Base-by-base conservation (phyloP, 2,888 invertebrate genomes). In the Campoplex capitator region DNA sequence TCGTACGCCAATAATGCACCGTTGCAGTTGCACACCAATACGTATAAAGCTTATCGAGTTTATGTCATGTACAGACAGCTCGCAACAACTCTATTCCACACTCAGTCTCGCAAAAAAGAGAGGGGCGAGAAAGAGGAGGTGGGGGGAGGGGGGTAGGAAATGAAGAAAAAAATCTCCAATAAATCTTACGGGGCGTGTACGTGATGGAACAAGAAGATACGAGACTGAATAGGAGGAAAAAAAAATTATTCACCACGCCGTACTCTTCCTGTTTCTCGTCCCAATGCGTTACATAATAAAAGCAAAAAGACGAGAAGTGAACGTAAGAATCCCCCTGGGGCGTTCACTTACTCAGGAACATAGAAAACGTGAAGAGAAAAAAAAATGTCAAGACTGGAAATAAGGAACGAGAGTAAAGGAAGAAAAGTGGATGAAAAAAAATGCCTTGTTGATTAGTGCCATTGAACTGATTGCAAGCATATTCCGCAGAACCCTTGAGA, bases 31-130 rank as follows among this genome's bases (percentile, higher is more conserved):
- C 13, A 75, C 48, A 45, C 65, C 42, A 18, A 75, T 68, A 73
- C 56, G 58, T 84, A 89, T 90, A 91, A 90, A 90, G 91, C 91
- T 93, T 92, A 93, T 93, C 92, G 93, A 92, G 90, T 93, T 92
- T 87, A 92, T 90, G 93, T 93, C 93, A 91, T 89, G 88, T 86
- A 89, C 93, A 93, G 90, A 48, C 82, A 58, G 79, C 80, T 84
- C 68, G 86, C 86, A 70, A 88, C 86, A 77, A 42, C n/a, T 42
- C 38, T 83, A 74, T 75, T 62, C 77, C 58, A 73, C 35, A 67
- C 65, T 51, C 51, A 86, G 82, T 71, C 84, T 84, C 9, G 87
- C 88, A 87, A 90, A 89, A 90, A 56, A 62, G n/a, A 70, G 45
- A 58, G 79, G 32, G 87, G 90, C 90, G 91, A 91, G 45, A 65